Percentiles rank a stretch among this genome's conserved stretches.
Evolutionary conservation across 2,888 invertebrate species (phyloP).

Genomic region (Euplexia lucipara): DNA sequence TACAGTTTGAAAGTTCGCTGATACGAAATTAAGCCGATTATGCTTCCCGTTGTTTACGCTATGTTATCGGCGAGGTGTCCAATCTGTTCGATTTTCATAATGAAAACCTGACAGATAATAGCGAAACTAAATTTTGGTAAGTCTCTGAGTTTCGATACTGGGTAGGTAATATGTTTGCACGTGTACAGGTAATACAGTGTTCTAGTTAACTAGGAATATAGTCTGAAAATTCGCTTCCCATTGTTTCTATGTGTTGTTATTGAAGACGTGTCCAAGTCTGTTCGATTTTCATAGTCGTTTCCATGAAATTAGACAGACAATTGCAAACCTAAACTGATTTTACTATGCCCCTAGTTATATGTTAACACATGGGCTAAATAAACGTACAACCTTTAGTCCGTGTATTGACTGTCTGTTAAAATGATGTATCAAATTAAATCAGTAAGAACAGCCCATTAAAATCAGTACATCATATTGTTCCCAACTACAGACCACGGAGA

Average conservation of each 20-base stretch:
- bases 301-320: too few species aligned
- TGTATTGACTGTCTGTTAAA: constrained; percentile 1
- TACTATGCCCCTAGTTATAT: background rate
- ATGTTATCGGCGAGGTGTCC: constrained; percentile 5
- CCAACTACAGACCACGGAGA: background rate
- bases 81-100: constrained; percentile 3
- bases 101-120: background rate
- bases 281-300: constrained; percentile 1
- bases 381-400: background rate
- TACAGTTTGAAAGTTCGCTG: constrained; percentile 29
- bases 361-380: background rate
- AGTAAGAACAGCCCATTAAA: constrained; percentile 1
- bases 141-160: too few species aligned
- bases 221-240: constrained; percentile 20
- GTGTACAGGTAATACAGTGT: constrained; percentile 8
- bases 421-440: constrained; percentile 19
- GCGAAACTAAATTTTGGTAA: too few species aligned
- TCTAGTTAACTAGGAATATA: constrained; percentile 22
- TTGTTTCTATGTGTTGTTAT: constrained; percentile 18
- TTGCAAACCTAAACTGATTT: constrained; percentile 13
- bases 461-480: constrained; percentile 17
- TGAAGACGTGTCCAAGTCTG: background rate
- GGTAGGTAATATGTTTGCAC: too few species aligned
- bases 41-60: constrained; percentile 18
- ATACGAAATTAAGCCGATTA: constrained; percentile 44